Percentiles rank a stretch among this genome's conserved stretches.
Evolutionary conservation across 2,888 invertebrate genomes (phyloP).

Genomic region (Nomada lathburiana): DNA sequence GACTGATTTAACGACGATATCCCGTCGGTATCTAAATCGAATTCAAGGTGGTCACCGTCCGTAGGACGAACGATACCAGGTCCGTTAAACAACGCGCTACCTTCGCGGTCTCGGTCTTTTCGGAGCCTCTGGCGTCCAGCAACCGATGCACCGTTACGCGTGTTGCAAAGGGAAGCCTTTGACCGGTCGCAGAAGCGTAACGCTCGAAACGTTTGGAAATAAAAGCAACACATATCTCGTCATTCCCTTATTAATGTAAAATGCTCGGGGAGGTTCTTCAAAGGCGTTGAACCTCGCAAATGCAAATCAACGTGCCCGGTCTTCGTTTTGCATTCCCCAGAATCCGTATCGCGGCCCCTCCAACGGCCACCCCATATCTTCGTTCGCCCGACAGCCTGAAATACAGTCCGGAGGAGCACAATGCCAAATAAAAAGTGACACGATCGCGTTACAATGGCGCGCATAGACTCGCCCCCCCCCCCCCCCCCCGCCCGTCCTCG

Average conservation of each 20-base stretch:
- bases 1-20: conserved; percentile 45
- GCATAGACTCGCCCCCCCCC: conserved; percentile 5
- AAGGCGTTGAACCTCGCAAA: not conserved
- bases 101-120: not conserved
- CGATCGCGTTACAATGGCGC: conserved; percentile 50
- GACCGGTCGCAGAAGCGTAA: conserved; percentile 1
- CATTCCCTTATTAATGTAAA: not conserved
- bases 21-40: conserved; percentile 49
- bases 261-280: not conserved
- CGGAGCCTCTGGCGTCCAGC: not conserved
- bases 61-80: not conserved
- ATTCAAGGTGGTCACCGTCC: conserved; percentile 17
- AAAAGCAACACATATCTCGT: not conserved
- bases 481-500: not conserved
- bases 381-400: conserved; percentile 30
- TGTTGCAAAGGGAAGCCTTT: not conserved
- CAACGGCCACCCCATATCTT: not conserved
- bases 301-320: conserved; percentile 15
- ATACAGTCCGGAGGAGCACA: conserved; percentile 41
- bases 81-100: not conserved
- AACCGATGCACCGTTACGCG: not conserved
- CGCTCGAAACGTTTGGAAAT: not conserved
- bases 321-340: not conserved
- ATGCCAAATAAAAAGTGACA: conserved; percentile 56
- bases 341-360: conserved; percentile 2